Evolutionary conservation across 2,888 invertebrate genomes (phyloP), one percentile per base, ranked within the genome.

Genomic region (Aleiodes testaceus): DNA sequence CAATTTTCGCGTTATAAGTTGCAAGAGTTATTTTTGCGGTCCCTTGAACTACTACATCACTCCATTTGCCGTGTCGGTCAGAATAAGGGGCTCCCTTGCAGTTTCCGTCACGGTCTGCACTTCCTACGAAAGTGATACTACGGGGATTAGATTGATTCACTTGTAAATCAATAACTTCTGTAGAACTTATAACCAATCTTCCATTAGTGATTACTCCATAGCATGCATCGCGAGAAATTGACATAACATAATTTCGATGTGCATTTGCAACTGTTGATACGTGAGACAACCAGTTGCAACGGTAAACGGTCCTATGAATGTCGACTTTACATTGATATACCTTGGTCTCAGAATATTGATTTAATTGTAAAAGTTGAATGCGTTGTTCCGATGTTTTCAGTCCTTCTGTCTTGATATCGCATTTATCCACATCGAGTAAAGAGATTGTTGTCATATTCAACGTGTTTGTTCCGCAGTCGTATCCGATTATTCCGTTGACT

Each of bases 251-350:
- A 16, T 52, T 18, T 5, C 53, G 12, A 44, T 12, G 1, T 67
- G 36, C 50, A n/a, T 52, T 66, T 0, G 22, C 42, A n/a, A 74
- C 72, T 4, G 70, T 26, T 3, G 67, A 73, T 7, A 42, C 50
- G 30, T 77, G 73, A 1, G 73, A 77, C 30, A 69, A 64, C 68
- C 59, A 65, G 1, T 70, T 72, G 44, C 75, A 75, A 36, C 70
- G 45, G 47, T 72, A 72, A 16, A 77, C 69, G 1, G 68, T 71
- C 0, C 75, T 45, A 36, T 53, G 49, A 4, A 76, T 53, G 66
- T 74, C 72, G 2, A 76, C 44, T 63, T 70, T 65, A 47, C 76
- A 76, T 53, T 73, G 69, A 0, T 36, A 67, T 11, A 74, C 69
- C 42, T 49, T 14, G 0, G 63, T 68, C 7, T 9, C 50, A 2